These are phyloP conservation scores for Actinia equina DNA, from an alignment of 64 coral and sea anemone species.

Conservation along the genomic window DNA sequence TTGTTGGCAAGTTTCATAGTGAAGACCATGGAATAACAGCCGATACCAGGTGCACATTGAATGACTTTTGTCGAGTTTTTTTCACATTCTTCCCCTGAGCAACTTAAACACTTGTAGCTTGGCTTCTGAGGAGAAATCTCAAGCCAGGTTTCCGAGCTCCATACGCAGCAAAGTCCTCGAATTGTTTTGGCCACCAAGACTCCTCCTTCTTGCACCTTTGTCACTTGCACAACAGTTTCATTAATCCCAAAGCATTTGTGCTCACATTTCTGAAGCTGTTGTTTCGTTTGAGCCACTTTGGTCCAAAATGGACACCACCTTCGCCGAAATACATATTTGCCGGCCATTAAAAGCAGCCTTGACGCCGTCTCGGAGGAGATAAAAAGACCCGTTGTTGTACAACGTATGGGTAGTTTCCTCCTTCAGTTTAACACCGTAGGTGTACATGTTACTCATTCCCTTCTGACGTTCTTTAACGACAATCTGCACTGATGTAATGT, in stretches of 20 bases:
- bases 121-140: conserved; percentile 15
- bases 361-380: not conserved
- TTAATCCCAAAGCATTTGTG: conserved; percentile 24
- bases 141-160: conserved; percentile 15
- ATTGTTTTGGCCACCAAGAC: not conserved
- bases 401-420: conserved; percentile 12
- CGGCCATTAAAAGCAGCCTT: conserved; percentile 36
- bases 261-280: conserved; percentile 16
- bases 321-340: conserved; percentile 34
- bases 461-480: not conserved
- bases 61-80: not conserved
- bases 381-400: conserved; percentile 19
- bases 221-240: not conserved
- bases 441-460: conserved; percentile 25
- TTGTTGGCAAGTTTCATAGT: not conserved
- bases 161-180: conserved; percentile 26
- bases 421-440: not conserved
- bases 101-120: conserved; percentile 33
- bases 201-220: conserved; percentile 41
- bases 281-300: conserved; percentile 25
- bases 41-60: conserved; percentile 32
- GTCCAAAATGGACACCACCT: conserved; percentile 32
- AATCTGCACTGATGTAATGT: not conserved
- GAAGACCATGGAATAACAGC: conserved; percentile 37
- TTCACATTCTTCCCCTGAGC: conserved; percentile 17